These are phyloP conservation scores for Oopsacas minuta DNA, from an alignment of 37 sponge, comb jelly and placozoan species.

Conservation along the genomic window DNA sequence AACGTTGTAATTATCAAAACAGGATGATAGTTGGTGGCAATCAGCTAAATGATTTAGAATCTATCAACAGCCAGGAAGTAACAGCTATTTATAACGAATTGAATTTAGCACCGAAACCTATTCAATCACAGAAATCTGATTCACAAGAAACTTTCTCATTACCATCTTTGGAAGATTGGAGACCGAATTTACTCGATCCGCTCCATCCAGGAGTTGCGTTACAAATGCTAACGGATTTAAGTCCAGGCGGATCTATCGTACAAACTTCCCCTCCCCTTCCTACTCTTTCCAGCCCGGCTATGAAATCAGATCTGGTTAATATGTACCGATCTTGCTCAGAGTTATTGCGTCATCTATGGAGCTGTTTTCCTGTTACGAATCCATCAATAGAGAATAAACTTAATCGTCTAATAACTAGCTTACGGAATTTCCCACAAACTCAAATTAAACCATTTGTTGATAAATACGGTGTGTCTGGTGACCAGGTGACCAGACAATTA, in stretches of 20 bases:
- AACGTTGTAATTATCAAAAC: neutral
- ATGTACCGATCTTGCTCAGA: neutral
- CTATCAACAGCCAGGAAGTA: neutral
- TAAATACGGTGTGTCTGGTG: neutral
- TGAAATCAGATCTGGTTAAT: neutral
- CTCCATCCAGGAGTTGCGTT: neutral
- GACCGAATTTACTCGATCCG: neutral
- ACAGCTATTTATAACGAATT: neutral
- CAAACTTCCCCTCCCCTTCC: neutral
- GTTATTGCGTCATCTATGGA: neutral
- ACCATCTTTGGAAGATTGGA: neutral
- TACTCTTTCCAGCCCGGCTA: neutral
- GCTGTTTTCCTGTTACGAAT: neutral
- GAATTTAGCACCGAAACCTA: neutral
- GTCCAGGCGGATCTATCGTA: neutral
- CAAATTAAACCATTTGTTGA: neutral
- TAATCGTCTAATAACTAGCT: neutral
- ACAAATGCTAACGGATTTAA: constrained; percentile 5
- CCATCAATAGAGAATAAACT: neutral
- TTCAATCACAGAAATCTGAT: neutral
- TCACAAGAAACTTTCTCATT: neutral
- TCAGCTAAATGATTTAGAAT: neutral
- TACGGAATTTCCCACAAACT: neutral
- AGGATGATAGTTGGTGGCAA: neutral
- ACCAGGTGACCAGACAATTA: neutral